Conservation (phyloP, 2,113 vertebrate genomes). For the cat (Felis catus) region DNA sequence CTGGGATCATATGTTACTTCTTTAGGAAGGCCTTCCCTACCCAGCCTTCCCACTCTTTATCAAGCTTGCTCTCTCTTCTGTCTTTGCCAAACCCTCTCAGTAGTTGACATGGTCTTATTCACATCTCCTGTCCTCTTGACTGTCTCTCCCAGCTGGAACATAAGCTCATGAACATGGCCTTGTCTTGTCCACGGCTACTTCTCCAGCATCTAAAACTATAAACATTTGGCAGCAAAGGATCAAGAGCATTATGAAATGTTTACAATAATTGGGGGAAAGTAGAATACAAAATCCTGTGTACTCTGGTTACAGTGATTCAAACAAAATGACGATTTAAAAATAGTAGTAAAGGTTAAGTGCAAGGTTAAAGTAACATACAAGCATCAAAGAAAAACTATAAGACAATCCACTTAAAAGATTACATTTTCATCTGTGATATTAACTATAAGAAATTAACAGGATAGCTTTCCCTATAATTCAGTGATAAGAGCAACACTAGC, state of each 20-base stretch:
- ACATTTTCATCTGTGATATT: neutral
- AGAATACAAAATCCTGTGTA: neutral
- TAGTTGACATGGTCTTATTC: neutral
- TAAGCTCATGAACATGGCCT: neutral
- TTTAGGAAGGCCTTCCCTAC: neutral
- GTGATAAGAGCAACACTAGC: neutral
- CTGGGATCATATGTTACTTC: neutral
- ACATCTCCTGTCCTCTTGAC: neutral
- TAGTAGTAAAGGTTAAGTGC: neutral
- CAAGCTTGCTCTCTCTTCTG: neutral
- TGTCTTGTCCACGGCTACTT: neutral
- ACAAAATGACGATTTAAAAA: neutral
- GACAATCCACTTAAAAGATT: neutral
- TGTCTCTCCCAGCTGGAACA: neutral
- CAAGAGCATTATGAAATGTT: neutral
- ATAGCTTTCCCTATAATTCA: neutral
- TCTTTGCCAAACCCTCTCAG: accelerated
- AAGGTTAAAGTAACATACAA: neutral
- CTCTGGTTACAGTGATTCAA: neutral
- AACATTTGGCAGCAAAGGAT: neutral
- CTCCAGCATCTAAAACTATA: neutral
- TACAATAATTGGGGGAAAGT: neutral
- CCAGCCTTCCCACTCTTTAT: neutral
- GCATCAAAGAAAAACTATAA: neutral
- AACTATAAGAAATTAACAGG: neutral